These are phyloP conservation scores for Neotoma lepida DNA, from an alignment of 2,113 vertebrate genomes.

Conservation along the genomic window DNA sequence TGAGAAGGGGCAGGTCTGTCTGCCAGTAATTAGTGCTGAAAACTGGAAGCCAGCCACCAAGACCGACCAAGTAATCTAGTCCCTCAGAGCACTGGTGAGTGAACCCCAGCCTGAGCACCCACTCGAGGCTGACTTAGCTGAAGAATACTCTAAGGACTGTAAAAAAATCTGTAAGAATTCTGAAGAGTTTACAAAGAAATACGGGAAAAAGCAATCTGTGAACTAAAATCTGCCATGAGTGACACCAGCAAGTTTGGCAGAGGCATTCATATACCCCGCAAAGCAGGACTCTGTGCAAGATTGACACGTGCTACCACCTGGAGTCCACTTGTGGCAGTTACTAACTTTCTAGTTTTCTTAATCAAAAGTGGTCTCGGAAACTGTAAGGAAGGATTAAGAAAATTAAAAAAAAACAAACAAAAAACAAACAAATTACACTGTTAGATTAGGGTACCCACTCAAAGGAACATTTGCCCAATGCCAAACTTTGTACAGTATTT, in stretches of 20 bases:
- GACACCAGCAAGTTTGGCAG: slow-evolving; percentile 85
- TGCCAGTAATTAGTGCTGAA: slow-evolving; percentile 99
- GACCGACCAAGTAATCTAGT: slow-evolving; percentile 99
- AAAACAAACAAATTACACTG: not conserved
- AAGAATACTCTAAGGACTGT: slow-evolving; percentile 99
- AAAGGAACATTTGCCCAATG: not conserved
- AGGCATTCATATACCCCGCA: slow-evolving; percentile 88
- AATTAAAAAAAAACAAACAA: too few relatives aligned
- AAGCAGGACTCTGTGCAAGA: slow-evolving; percentile 93
- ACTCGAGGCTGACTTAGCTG: slow-evolving; percentile 98
- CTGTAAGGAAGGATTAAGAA: slow-evolving; percentile 91
- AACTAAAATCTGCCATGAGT: slow-evolving; percentile 92
- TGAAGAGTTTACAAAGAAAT: slow-evolving; percentile 99
- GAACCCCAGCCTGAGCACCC: slow-evolving; percentile 99
- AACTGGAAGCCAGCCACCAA: slow-evolving; percentile 99
- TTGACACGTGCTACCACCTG: slow-evolving; percentile 87
- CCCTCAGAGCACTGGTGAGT: slow-evolving; percentile 99
- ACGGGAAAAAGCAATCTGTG: slow-evolving; percentile 98
- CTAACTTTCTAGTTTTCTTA: slow-evolving; percentile 97
- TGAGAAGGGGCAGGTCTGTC: slow-evolving; percentile 98
- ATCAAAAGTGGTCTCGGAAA: slow-evolving; percentile 90
- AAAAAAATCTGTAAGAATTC: slow-evolving; percentile 99
- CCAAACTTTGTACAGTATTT: not conserved
- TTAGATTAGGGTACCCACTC: not conserved
- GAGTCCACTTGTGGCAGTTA: slow-evolving; percentile 91